These are phyloP conservation scores for Laticauda laticaudata DNA, from an alignment of 2,113 vertebrate species.

Conservation along the genomic window DNA sequence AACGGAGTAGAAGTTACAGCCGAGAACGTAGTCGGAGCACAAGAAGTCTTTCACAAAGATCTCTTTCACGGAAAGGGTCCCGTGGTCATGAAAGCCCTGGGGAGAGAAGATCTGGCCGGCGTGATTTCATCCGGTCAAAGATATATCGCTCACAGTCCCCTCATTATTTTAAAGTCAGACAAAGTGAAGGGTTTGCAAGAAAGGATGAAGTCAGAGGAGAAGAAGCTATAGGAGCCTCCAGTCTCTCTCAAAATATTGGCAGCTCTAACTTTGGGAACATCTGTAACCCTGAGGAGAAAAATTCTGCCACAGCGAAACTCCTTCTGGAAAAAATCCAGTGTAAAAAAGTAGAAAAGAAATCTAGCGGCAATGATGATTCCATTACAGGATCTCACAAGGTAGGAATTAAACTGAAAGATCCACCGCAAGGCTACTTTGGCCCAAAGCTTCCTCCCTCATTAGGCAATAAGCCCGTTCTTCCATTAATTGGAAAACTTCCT, in stretches of 20 bases:
- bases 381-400: constrained; percentile 74
- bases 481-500: constrained; percentile 93
- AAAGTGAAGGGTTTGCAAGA: constrained; percentile 63
- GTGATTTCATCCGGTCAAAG: constrained; percentile 91
- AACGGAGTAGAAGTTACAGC: constrained; percentile 86
- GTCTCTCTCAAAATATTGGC: constrained; percentile 63
- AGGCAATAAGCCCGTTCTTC: constrained; percentile 88
- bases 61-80: constrained; percentile 74
- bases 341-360: constrained; percentile 78
- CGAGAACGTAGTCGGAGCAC: constrained; percentile 80
- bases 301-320: constrained; percentile 87
- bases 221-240: constrained; percentile 65
- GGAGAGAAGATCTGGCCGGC: constrained; percentile 71
- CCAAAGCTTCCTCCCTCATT: constrained; percentile 92
- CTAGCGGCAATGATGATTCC: constrained; percentile 68
- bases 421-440: constrained; percentile 96
- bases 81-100: constrained; percentile 80
- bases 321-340: constrained; percentile 93
- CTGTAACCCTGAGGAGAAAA: constrained; percentile 83
- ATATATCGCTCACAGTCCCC: constrained; percentile 96
- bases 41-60: constrained; percentile 86
- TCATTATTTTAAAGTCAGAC: constrained; percentile 73
- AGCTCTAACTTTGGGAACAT: constrained; percentile 63
- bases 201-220: constrained; percentile 72
- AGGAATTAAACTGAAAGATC: constrained; percentile 92